These are phyloP conservation scores for Andrena chrysosceles DNA, from an alignment of 2,888 invertebrate genomes.

Conservation along the genomic window DNA sequence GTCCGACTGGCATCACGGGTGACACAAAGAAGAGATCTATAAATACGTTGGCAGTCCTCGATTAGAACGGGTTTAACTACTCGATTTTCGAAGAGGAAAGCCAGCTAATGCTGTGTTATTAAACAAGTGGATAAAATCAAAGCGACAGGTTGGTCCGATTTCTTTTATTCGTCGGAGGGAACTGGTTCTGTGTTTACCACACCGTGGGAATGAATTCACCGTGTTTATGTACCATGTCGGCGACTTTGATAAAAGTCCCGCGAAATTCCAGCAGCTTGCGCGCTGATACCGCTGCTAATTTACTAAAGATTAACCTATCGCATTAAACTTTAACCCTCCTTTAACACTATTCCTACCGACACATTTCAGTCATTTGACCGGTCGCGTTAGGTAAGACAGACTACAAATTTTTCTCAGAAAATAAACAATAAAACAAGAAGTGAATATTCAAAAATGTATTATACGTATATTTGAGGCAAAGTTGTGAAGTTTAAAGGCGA, in stretches of 20 bases:
- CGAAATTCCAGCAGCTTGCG: not conserved
- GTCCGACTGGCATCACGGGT: not conserved
- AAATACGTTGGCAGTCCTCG: conserved; percentile 7
- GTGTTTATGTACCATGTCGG: conserved; percentile 12
- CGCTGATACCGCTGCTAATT: not conserved
- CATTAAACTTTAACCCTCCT: too few relatives aligned
- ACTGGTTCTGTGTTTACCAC: conserved; percentile 53
- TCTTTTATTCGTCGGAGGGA: conserved; percentile 20
- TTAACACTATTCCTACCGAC: too few relatives aligned
- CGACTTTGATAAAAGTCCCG: not conserved
- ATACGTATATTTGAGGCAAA: too few relatives aligned
- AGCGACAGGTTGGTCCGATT: conserved; percentile 35
- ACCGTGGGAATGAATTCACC: conserved; percentile 57
- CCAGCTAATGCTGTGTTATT: conserved; percentile 18
- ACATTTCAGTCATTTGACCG: too few relatives aligned
- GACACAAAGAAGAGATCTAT: conserved; percentile 7
- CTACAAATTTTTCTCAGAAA: too few relatives aligned
- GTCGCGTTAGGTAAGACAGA: too few relatives aligned
- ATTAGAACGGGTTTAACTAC: conserved; percentile 1
- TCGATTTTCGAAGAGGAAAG: conserved; percentile 2
- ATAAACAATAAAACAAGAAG: too few relatives aligned
- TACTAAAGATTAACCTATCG: not conserved
- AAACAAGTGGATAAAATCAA: conserved; percentile 33
- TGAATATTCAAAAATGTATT: too few relatives aligned
- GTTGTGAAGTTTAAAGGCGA: too few relatives aligned